Conservation (phyloP, 1,140 invertebrate species). For the Diorhabda sublineata region DNA sequence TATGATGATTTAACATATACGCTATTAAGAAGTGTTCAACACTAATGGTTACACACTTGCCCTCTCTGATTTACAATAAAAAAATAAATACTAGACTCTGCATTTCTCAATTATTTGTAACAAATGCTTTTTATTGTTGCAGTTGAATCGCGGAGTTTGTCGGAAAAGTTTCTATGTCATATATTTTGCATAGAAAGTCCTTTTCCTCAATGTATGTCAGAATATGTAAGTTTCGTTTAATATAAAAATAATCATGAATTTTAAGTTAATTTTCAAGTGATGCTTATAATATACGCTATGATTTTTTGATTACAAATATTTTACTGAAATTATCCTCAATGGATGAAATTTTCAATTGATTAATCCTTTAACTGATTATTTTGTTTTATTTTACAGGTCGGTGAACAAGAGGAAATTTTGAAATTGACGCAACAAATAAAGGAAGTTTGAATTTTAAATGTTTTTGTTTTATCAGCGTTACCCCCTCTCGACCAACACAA, state of each 20-base stretch:
- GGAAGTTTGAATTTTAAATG: too few species aligned
- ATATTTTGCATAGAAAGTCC: neutral
- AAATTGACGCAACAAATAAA: too few species aligned
- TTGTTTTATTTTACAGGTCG: too few species aligned
- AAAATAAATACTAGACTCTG: neutral
- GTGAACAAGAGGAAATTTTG: too few species aligned
- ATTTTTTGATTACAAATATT: neutral
- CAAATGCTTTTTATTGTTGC: neutral
- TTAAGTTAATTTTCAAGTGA: neutral
- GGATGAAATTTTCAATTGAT: too few species aligned
- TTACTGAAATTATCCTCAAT: too few species aligned
- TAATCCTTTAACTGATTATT: too few species aligned
- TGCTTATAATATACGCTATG: conserved; percentile 13
- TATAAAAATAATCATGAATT: neutral
- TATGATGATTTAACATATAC: conserved; percentile 7
- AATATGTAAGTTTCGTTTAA: neutral
- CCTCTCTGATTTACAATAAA: conserved; percentile 9
- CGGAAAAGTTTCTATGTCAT: neutral
- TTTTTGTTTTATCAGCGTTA: too few species aligned
- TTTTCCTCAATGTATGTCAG: neutral
- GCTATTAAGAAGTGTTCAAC: conserved; percentile 13
- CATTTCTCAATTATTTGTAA: neutral
- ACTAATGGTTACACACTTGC: conserved; percentile 14
- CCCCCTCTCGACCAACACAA: too few species aligned
- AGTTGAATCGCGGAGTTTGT: neutral